Percentiles rank a stretch among this genome's conserved stretches.
Evolutionary conservation across 2,888 invertebrate genomes (phyloP).

Genomic region (Papilio demoleus): DNA sequence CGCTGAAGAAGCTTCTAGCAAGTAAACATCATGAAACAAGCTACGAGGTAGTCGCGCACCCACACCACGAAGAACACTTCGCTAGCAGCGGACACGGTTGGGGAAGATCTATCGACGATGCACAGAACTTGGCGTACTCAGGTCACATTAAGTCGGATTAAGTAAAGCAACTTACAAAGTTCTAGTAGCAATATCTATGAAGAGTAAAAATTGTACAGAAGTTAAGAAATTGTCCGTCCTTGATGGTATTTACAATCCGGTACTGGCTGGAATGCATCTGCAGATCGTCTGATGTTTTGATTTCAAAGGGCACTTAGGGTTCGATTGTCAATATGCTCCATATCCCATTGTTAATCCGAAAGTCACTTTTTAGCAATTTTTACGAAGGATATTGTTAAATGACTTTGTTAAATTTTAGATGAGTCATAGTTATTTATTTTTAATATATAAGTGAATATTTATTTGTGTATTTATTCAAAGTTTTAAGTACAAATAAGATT

Average conservation of each 20-base stretch:
- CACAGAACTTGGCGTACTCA: constrained; percentile 85
- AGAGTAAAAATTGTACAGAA: not conserved
- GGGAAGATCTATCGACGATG: constrained; percentile 83
- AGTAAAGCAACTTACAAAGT: constrained; percentile 41
- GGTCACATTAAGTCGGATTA: constrained; percentile 79
- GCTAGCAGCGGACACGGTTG: constrained; percentile 85
- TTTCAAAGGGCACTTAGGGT: too few species aligned
- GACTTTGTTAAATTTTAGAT: constrained; percentile 41
- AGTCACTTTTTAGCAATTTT: not conserved
- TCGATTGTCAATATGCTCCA: too few species aligned
- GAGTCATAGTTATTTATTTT: constrained; percentile 51
- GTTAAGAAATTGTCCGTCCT: not conserved
- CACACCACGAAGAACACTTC: constrained; percentile 83
- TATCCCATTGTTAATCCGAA: too few species aligned
- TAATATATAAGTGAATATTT: constrained; percentile 70
- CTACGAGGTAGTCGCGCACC: constrained; percentile 90
- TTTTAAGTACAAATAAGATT: constrained; percentile 58
- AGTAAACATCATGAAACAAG: constrained; percentile 87
- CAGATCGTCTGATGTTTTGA: too few species aligned
- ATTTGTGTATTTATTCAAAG: constrained; percentile 69
- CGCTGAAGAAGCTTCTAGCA: constrained; percentile 87
- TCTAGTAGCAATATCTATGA: constrained; percentile 54
- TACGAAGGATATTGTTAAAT: constrained; percentile 41
- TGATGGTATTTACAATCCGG: not conserved
- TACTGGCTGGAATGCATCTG: not conserved